A percentile compares a stretch with the other conserved stretches of the same genome.
phyloP scores from a whole-genome alignment of 2,113 vertebrate species.

The Beaufortia kweichowensis region DNA sequence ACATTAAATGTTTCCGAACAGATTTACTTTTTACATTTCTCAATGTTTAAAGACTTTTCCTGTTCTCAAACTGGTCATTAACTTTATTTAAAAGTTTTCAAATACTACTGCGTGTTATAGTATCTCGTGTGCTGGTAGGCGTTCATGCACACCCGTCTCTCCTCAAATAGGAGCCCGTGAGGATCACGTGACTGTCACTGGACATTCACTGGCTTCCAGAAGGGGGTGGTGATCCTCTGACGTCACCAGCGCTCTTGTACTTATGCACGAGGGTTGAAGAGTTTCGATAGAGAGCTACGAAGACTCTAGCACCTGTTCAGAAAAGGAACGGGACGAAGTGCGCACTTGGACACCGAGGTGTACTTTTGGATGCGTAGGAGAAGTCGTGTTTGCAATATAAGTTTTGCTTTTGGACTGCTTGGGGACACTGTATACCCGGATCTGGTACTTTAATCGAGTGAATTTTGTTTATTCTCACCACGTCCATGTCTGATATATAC shows the following conservation, averaged over 20 bases:
- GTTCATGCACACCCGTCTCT: conserved; percentile 57
- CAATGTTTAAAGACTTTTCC: not conserved
- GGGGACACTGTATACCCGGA: not conserved
- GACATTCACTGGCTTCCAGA: conserved; percentile 68
- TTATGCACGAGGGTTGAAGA: conserved; percentile 65
- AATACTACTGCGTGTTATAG: not conserved
- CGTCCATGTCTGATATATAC: conserved; percentile 89
- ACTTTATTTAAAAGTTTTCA: not conserved
- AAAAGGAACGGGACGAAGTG: not conserved
- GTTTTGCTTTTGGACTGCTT: not conserved
- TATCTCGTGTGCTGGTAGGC: conserved; percentile 33
- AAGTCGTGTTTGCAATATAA: not conserved
- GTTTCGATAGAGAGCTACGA: conserved; percentile 61
- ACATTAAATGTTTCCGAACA: too few relatives aligned
- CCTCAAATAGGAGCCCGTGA: conserved; percentile 66
- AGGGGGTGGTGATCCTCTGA: conserved; percentile 71
- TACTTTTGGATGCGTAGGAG: conserved; percentile 7
- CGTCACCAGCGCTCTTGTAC: conserved; percentile 68
- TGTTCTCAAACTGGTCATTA: not conserved
- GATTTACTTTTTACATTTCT: not conserved
- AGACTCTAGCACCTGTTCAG: conserved; percentile 9
- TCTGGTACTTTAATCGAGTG: not conserved
- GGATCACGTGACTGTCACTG: conserved; percentile 64
- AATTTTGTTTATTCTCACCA: conserved; percentile 42
- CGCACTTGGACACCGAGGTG: not conserved